Evolutionary conservation across 2,888 invertebrate genomes (phyloP).

Genomic region (Drosophila anomalipes): DNA sequence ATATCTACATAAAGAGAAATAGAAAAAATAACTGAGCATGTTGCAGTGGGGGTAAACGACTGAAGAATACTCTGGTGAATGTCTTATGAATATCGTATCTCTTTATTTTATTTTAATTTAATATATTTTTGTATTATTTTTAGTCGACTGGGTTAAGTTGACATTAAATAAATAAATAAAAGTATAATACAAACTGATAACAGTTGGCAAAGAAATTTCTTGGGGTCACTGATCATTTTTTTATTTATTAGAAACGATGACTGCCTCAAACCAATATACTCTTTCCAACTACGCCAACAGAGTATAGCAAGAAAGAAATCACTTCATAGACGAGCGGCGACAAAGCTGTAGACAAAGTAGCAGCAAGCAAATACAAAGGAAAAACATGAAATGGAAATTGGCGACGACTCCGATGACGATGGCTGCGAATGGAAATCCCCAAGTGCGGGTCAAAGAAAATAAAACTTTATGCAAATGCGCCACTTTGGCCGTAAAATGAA

Average conservation of each 20-base stretch:
- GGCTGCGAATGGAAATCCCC: constrained; percentile 64
- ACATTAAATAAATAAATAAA: not conserved
- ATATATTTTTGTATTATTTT: too few species aligned
- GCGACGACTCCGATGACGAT: constrained; percentile 19
- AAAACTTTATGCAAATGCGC: constrained; percentile 81
- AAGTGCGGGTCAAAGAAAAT: constrained; percentile 81
- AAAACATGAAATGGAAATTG: constrained; percentile 65
- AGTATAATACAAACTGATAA: not conserved
- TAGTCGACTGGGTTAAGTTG: too few species aligned
- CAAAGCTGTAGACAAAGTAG: constrained; percentile 66
- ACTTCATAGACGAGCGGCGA: constrained; percentile 54
- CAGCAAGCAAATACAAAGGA: constrained; percentile 48
- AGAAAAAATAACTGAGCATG: not conserved
- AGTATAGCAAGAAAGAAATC: constrained; percentile 41
- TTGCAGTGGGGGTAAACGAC: not conserved
- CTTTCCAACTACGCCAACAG: not conserved
- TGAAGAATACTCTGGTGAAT: not conserved
- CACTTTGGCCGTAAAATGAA: constrained; percentile 81
- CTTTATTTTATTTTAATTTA: not conserved
- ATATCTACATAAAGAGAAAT: constrained; percentile 55
- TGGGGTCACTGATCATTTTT: too few species aligned
- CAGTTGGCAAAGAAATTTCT: too few species aligned
- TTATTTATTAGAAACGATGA: not conserved
- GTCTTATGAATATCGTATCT: not conserved
- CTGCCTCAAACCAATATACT: not conserved